A percentile compares a stretch with the other conserved stretches of the same genome.
phyloP scores from a whole-genome alignment of 1,140 invertebrate species.

The Lutraria rhynchaena region DNA sequence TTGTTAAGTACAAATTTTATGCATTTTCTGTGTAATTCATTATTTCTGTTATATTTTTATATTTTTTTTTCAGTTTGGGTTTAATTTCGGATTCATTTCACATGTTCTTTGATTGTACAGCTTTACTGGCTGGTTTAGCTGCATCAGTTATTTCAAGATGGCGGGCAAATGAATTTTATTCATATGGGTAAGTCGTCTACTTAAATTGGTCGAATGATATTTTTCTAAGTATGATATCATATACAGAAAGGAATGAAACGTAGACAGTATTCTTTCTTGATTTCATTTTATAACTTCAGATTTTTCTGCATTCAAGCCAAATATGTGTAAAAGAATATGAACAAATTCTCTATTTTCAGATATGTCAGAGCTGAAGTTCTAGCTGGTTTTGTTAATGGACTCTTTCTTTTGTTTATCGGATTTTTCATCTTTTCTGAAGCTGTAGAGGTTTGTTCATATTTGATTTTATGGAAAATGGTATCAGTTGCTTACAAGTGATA shows the following conservation, averaged over 20 bases:
- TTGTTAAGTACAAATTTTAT: no score
- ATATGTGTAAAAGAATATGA: background rate
- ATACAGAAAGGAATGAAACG: no score
- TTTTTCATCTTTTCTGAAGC: slow-evolving; percentile 99
- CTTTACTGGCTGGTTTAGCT: slow-evolving; percentile 94
- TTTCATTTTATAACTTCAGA: background rate
- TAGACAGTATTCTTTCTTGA: background rate
- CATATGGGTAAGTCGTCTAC: slow-evolving; percentile 94
- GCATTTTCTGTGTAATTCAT: background rate
- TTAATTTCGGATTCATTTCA: slow-evolving; percentile 99
- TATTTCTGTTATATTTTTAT: slow-evolving; percentile 5
- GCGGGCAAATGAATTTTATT: slow-evolving; percentile 95
- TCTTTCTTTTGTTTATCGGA: slow-evolving; percentile 97
- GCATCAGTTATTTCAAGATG: slow-evolving; percentile 94
- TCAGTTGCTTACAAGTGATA: no score
- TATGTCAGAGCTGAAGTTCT: slow-evolving; percentile 96
- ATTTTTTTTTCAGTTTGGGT: slow-evolving; percentile 85
- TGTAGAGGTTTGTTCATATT: slow-evolving; percentile 89
- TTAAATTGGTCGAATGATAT: no score
- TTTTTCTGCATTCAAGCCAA: background rate
- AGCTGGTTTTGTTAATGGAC: slow-evolving; percentile 97
- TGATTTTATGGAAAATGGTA: no score
- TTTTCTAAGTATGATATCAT: no score
- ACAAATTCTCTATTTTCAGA: slow-evolving; percentile 63
- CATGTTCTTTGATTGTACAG: slow-evolving; percentile 99